Conservation (phyloP, 1,140 invertebrate genomes). For the Sarcophaga peregrina region DNA sequence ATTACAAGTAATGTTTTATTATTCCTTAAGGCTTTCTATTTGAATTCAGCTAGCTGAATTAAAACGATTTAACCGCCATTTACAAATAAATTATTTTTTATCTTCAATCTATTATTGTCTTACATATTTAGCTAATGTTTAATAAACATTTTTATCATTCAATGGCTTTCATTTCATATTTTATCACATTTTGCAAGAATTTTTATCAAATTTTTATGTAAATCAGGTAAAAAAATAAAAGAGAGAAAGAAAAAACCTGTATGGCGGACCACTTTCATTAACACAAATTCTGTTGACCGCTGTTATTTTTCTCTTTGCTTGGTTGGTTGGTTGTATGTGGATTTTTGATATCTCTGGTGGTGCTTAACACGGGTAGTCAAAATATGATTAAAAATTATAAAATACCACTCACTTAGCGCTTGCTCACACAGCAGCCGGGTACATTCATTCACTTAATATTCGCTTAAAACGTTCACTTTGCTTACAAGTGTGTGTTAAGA, state of each 20-base stretch:
- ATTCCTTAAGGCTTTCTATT: background rate
- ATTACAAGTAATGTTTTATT: background rate
- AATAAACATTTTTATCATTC: background rate
- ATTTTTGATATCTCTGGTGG: background rate
- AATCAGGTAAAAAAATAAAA: background rate
- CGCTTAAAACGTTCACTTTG: background rate
- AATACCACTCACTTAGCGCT: slow-evolving; percentile 13
- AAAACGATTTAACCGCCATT: no score
- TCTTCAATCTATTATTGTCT: no score
- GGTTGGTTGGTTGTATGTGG: no score
- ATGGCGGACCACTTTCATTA: slow-evolving; percentile 29
- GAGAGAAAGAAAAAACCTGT: background rate
- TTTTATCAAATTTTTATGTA: background rate
- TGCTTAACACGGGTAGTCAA: slow-evolving; percentile 39
- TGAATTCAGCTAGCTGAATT: background rate
- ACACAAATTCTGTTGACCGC: slow-evolving; percentile 1
- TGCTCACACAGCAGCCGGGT: background rate
- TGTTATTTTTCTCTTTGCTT: no score
- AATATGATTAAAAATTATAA: slow-evolving; percentile 32
- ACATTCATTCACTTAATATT: background rate
- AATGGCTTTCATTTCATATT: background rate
- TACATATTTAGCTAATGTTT: no score
- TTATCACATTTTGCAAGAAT: background rate
- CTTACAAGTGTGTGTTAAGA: background rate
- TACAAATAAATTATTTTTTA: no score